phyloP scores from a whole-genome alignment of 2,888 invertebrate species.

The Agriopis leucophaearia region DNA sequence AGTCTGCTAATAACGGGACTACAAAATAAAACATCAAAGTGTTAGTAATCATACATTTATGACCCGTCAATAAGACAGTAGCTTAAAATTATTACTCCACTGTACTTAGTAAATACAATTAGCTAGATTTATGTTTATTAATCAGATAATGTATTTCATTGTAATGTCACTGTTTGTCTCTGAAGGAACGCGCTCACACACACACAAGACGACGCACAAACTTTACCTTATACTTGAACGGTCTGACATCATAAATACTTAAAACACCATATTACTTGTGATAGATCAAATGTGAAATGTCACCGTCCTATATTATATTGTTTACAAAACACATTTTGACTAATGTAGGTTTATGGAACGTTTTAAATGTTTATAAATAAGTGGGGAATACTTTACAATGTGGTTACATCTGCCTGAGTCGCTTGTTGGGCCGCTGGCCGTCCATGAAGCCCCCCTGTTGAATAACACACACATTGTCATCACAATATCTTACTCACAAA shows the following conservation, averaged over 20 bases:
- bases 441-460: slow-evolving; percentile 81
- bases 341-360: slow-evolving; percentile 38
- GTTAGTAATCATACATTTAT: slow-evolving; percentile 83
- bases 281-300: slow-evolving; percentile 11
- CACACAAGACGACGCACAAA: slow-evolving; percentile 70
- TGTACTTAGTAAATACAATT: slow-evolving; percentile 87
- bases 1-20: neutral
- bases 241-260: slow-evolving; percentile 11
- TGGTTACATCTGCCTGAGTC: slow-evolving; percentile 79
- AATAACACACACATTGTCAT: slow-evolving; percentile 18
- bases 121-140: slow-evolving; percentile 73
- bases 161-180: slow-evolving; percentile 73
- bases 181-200: slow-evolving; percentile 60
- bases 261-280: slow-evolving; percentile 17
- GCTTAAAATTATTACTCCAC: slow-evolving; percentile 78
- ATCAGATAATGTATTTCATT: slow-evolving; percentile 44
- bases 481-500: neutral
- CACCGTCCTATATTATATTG: neutral
- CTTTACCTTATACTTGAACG: slow-evolving; percentile 36
- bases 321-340: slow-evolving; percentile 14
- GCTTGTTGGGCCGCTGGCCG: slow-evolving; percentile 84
- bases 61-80: slow-evolving; percentile 83
- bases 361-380: slow-evolving; percentile 12
- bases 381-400: slow-evolving; percentile 43
- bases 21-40: slow-evolving; percentile 45